Percentiles rank a stretch among this genome's conserved stretches.
phyloP scores from a whole-genome alignment of 64 coral and sea anemone genomes.

The Stichodactyla helianthus region DNA sequence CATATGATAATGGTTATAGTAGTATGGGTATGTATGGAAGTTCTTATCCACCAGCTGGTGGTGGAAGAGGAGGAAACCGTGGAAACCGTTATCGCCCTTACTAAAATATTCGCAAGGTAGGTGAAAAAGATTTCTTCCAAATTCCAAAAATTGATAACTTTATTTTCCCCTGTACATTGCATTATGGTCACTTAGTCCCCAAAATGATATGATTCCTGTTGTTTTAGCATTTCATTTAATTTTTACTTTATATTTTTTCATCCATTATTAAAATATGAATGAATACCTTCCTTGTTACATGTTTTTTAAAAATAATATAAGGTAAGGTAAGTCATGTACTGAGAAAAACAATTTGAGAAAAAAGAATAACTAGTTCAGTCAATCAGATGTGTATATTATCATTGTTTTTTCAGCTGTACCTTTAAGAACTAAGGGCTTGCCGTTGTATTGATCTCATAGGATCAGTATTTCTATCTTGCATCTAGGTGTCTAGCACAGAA shows the following conservation, averaged over 20 bases:
- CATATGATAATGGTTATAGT: constrained; percentile 7
- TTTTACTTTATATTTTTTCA: background rate
- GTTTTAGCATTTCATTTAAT: too few relatives aligned
- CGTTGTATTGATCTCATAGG: background rate
- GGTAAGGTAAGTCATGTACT: background rate
- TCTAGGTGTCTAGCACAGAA: constrained; percentile 19
- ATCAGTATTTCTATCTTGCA: constrained; percentile 6
- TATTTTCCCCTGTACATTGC: too few relatives aligned
- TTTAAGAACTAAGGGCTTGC: background rate
- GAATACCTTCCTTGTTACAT: background rate
- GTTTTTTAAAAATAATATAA: background rate
- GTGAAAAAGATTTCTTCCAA: background rate
- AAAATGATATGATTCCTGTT: too few relatives aligned
- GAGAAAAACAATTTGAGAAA: background rate
- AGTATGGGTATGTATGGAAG: constrained; percentile 48
- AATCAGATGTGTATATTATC: background rate
- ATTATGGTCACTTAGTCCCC: too few relatives aligned
- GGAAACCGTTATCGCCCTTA: constrained; percentile 60
- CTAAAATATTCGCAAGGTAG: constrained; percentile 31
- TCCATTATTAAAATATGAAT: background rate
- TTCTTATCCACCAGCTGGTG: constrained; percentile 20
- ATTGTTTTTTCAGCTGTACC: background rate
- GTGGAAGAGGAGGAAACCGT: constrained; percentile 40
- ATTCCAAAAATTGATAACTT: too few relatives aligned
- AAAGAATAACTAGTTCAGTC: background rate